These are phyloP conservation scores for Iguana delicatissima DNA, from an alignment of 2,797 vertebrate species.

Conservation along the genomic window DNA sequence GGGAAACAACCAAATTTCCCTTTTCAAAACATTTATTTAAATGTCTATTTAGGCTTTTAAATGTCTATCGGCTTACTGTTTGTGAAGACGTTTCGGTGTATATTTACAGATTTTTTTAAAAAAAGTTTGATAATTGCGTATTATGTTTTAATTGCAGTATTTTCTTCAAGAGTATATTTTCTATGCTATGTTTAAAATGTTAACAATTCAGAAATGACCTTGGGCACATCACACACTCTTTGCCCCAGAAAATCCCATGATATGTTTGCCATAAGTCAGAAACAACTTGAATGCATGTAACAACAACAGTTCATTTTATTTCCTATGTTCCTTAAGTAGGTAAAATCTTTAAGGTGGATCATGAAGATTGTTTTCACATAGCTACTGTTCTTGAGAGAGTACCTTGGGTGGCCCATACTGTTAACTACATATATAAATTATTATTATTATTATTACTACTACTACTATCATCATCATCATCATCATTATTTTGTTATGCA, in stretches of 20 bases:
- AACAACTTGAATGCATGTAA: no score
- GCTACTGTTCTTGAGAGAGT: background rate
- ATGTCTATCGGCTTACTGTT: background rate
- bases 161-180: background rate
- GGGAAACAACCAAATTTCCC: background rate
- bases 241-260: no score
- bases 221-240: background rate
- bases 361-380: fast-evolving
- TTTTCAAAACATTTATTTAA: background rate
- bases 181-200: background rate
- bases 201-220: background rate
- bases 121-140: background rate
- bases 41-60: background rate
- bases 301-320: background rate
- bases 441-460: background rate
- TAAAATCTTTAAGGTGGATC: background rate
- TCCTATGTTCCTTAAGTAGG: background rate
- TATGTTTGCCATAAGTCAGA: no score
- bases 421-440: no score
- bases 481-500: background rate
- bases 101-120: background rate
- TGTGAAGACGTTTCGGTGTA: background rate
- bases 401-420: background rate
- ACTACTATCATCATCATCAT: background rate
- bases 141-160: background rate